Conservation (phyloP, 2,888 invertebrate genomes). For the Kuschelorhynchus macadamiae region DNA sequence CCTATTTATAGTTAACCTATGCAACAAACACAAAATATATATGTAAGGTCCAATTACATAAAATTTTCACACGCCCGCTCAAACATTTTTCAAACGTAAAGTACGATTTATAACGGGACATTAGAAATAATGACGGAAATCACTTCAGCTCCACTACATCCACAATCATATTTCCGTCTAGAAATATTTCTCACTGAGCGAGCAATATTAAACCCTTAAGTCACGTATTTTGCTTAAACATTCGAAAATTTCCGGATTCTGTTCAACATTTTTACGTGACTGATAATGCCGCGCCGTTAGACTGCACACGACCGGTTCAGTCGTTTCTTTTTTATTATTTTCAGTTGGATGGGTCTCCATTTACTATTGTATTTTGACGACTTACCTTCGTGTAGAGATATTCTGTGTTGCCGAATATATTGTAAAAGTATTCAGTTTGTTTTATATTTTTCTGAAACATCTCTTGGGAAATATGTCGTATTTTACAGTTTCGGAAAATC, state of each 20-base stretch:
- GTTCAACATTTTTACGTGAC: conserved; percentile 36
- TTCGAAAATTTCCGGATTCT: conserved; percentile 40
- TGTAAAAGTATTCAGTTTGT: no score
- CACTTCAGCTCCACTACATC: conserved; percentile 17
- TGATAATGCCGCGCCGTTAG: conserved; percentile 32
- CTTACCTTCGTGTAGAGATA: no score
- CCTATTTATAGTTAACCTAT: no score
- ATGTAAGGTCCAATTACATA: no score
- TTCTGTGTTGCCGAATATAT: no score
- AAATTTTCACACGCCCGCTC: no score
- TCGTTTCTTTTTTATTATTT: conserved; percentile 34
- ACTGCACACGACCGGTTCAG: conserved; percentile 38
- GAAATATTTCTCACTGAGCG: conserved; percentile 27
- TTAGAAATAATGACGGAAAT: conserved; percentile 10
- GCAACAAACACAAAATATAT: no score
- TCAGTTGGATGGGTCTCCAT: conserved; percentile 22
- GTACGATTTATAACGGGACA: no score
- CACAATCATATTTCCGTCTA: conserved; percentile 22
- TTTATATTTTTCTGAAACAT: no score
- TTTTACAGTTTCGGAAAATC: no score
- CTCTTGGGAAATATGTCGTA: no score
- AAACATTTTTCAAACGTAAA: no score
- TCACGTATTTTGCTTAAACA: conserved; percentile 45
- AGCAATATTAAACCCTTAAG: conserved; percentile 28
- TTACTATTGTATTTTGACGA: conserved; percentile 19